Evolutionary conservation across 2,797 vertebrate species (phyloP), one percentile per base, ranked within the genome.

Genomic region (Nothura maculosa): DNA sequence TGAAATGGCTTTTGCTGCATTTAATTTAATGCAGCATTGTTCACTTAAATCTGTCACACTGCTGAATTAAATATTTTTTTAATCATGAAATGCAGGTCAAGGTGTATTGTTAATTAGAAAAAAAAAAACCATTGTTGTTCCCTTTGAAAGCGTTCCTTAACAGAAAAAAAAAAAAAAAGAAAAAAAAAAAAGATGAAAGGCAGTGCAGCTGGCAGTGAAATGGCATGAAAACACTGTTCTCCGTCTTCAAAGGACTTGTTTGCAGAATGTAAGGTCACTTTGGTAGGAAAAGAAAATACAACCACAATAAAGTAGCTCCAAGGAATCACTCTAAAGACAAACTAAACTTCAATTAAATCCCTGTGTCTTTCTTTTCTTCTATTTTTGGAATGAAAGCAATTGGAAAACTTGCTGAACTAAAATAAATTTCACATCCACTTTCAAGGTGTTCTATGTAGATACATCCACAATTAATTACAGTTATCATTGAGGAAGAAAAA

Each of bases 1-100:
- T 73, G 61, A 60, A 90, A 85, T 82, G 45, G 6, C 45, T 86
- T 81, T 58, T 93, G 17, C 21, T 92, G 43, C 40, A 69, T 67
- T 28, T 81, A 54, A 91, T 85, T 83, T 90, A 81, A 30, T 66
- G 30, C 19, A 66, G 15, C 21, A 61, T 69, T 85, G 50, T 90
- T 92, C 72, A 18, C 24, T 93, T 94, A 52, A 52, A 64, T 77
- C 38, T 80, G 68, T 93, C 48, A 77, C 24, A 4, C 14, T 66
- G 58, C 40, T 94, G 42, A 94, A 92, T 94, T 93, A 78, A 90
- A 90, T 95, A 68, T 87, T 87, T 86, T 87, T 87, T 86, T 83
- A 89, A 80, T 66, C 64, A 45, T 34, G 72, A 95, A 58, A 85
- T 38, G 42, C 68, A 86, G 88, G 91, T 90, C 86, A 94, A 86